Evolutionary conservation across 2,888 invertebrate species (phyloP).

Genomic region (Pimpla rufipes): DNA sequence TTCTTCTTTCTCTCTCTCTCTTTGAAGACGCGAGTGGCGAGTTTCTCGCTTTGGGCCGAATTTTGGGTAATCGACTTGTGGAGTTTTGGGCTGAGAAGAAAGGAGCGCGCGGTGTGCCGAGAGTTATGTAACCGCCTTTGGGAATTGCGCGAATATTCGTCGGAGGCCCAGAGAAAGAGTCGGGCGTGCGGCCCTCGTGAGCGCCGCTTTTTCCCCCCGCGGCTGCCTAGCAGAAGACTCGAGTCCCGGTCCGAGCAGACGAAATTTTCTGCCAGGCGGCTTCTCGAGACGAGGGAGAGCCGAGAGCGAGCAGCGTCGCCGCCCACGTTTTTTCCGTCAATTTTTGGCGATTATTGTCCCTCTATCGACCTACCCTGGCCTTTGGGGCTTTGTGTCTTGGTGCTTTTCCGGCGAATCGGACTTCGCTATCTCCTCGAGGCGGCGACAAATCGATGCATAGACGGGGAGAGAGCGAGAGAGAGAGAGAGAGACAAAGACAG

Average conservation of each 20-base stretch:
- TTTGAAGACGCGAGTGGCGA: neutral
- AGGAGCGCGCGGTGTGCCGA: slow-evolving; percentile 54
- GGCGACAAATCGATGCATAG: slow-evolving; percentile 32
- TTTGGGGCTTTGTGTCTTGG: neutral
- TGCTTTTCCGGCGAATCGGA: neutral
- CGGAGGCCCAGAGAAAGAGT: slow-evolving; percentile 36
- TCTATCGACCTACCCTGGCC: neutral
- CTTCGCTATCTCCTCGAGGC: neutral
- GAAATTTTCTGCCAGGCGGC: slow-evolving; percentile 69
- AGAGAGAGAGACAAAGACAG: neutral
- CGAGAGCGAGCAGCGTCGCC: too few relatives aligned
- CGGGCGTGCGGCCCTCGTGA: slow-evolving; percentile 62
- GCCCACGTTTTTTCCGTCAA: neutral
- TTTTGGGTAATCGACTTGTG: too few relatives aligned
- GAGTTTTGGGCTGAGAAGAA: neutral
- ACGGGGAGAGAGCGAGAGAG: slow-evolving; percentile 8
- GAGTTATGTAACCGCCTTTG: slow-evolving; percentile 76
- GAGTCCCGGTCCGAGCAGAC: slow-evolving; percentile 71
- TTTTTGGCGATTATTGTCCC: neutral
- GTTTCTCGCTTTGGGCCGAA: neutral
- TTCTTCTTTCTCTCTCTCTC: neutral
- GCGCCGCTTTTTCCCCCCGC: neutral
- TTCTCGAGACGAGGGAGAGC: too few relatives aligned
- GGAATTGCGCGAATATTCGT: slow-evolving; percentile 77
- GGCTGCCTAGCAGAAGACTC: slow-evolving; percentile 63